Evolutionary conservation across 2,113 vertebrate species (phyloP).

Genomic region (Conger conger): DNA sequence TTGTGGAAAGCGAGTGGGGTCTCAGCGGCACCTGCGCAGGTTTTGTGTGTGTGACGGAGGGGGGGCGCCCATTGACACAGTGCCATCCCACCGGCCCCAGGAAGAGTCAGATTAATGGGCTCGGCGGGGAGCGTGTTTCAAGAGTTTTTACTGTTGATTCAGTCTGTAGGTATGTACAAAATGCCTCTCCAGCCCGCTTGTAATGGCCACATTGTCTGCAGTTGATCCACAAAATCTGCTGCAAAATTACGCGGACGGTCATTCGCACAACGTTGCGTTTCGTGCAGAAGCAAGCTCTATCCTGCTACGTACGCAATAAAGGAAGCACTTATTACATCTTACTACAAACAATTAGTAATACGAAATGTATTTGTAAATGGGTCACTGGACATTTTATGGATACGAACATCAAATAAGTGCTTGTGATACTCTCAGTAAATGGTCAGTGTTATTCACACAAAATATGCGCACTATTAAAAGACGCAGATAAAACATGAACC

Average conservation of each 20-base stretch:
- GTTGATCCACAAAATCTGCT: constrained; percentile 23
- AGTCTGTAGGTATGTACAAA: constrained; percentile 50
- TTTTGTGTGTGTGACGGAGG: constrained; percentile 47
- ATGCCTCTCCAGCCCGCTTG: constrained; percentile 52
- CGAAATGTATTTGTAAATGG: background rate
- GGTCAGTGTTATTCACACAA: background rate
- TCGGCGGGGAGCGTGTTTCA: constrained; percentile 58
- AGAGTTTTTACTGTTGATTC: constrained; percentile 52
- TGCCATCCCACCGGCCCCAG: constrained; percentile 43
- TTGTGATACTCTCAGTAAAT: constrained; percentile 3
- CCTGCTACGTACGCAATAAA: background rate
- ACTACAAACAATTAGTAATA: background rate
- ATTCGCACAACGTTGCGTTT: background rate
- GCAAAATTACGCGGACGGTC: background rate
- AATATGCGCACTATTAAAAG: background rate
- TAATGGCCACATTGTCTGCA: constrained; percentile 5
- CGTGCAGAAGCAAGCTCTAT: background rate
- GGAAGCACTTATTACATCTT: background rate
- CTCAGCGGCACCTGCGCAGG: constrained; percentile 42
- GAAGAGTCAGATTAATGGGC: constrained; percentile 59
- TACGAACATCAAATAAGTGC: background rate
- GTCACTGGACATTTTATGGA: background rate
- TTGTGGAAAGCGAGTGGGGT: constrained; percentile 26
- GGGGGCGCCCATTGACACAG: constrained; percentile 53
- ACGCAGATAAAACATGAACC: too few relatives aligned